A percentile compares a stretch with the other conserved stretches of the same genome.
Conservation (phyloP, 2,888 invertebrate species). For the Spodoptera exigua region DNA sequence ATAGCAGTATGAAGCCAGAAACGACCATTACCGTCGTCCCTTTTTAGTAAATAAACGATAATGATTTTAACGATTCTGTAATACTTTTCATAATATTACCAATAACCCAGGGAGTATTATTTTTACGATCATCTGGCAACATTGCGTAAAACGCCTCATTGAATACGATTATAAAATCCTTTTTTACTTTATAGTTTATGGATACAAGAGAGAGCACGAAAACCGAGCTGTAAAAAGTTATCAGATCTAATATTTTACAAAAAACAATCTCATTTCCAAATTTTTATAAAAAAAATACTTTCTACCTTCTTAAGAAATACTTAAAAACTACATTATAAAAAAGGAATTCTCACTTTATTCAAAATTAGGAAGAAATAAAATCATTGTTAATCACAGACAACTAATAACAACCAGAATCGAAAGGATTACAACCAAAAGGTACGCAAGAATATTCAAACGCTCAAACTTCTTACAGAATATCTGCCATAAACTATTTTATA, state of each 20-base stretch:
- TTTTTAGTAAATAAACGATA: background rate
- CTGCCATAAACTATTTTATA: background rate
- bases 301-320: background rate
- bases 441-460: background rate
- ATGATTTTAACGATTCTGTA: background rate
- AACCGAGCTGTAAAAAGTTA: background rate
- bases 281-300: too few relatives aligned
- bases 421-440: background rate
- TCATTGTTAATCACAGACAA: conserved; percentile 6
- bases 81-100: too few relatives aligned
- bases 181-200: too few relatives aligned
- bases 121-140: too few relatives aligned
- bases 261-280: too few relatives aligned
- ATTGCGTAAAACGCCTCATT: too few relatives aligned
- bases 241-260: background rate
- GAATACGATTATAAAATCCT: too few relatives aligned
- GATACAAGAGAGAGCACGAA: background rate
- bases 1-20: too few relatives aligned
- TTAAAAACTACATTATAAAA: background rate
- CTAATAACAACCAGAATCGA: conserved; percentile 11
- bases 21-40: too few relatives aligned
- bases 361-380: conserved; percentile 3
- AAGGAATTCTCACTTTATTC: conserved; percentile 6
- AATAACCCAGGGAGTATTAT: too few relatives aligned
- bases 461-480: background rate